These are phyloP conservation scores for Alloplasta piceator DNA, from an alignment of 2,888 invertebrate species.

Conservation along the genomic window DNA sequence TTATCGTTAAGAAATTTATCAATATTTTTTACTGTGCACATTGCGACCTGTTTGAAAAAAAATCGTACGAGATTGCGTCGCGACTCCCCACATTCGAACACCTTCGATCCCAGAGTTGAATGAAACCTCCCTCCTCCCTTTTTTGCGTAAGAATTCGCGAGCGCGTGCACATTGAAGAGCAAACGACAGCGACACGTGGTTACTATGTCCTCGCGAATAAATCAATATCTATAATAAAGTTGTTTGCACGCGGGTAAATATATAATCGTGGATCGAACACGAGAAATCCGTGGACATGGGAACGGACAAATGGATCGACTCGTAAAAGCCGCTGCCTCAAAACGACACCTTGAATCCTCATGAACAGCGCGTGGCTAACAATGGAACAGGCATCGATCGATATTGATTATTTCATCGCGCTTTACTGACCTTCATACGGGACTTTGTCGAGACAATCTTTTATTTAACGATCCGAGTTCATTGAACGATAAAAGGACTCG, in stretches of 20 bases:
- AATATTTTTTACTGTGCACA: too few species aligned
- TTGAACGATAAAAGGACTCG: conserved; percentile 14
- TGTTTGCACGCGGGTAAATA: conserved; percentile 68
- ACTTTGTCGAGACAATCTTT: neutral
- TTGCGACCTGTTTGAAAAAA: conserved; percentile 27
- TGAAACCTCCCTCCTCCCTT: conserved; percentile 26
- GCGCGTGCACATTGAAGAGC: conserved; percentile 15
- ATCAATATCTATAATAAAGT: conserved; percentile 79
- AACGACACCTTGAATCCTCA: too few species aligned
- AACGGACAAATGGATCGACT: conserved; percentile 2
- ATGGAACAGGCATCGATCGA: conserved; percentile 44
- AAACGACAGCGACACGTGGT: conserved; percentile 36
- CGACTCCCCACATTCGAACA: conserved; percentile 42
- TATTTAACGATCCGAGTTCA: too few species aligned
- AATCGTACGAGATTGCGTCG: conserved; percentile 35
- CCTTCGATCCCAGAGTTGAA: conserved; percentile 36
- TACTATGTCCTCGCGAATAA: conserved; percentile 59
- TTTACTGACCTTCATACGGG: conserved; percentile 23
- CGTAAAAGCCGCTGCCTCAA: too few species aligned
- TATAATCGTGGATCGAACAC: conserved; percentile 51
- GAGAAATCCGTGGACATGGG: conserved; percentile 27
- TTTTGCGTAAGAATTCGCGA: conserved; percentile 37
- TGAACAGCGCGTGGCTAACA: conserved; percentile 2
- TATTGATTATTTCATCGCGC: conserved; percentile 38
- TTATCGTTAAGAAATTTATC: too few species aligned